Evolutionary conservation across 2,888 invertebrate genomes (phyloP), one percentile per base, ranked within the genome.

Genomic region (Pyralis farinalis): DNA sequence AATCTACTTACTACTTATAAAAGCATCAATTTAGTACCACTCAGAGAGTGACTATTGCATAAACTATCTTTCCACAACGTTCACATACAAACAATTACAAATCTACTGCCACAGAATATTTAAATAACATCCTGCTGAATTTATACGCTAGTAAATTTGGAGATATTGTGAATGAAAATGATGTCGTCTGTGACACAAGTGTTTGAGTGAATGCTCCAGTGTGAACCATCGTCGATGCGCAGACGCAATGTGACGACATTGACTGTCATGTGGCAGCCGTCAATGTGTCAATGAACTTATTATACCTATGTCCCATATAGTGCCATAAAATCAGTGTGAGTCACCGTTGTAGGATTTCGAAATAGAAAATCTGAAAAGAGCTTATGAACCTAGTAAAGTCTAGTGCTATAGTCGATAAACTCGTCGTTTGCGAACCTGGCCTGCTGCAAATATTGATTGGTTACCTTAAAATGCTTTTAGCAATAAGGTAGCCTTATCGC

Each of bases 211-310:
- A 22, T 44, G 37, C 37, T 22, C 42, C 36, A 40, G 41, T 48
- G 10, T 43, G 44, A 40, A 48, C 42, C 10, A 11, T 30, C 33
- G 55, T 55, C 55, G 55, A 25, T 53, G 57, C 53, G 42, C 51
- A 63, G 50, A 55, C 53, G 61, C 57, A 53, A 49, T 43, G 53
- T 71, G 63, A 61, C 69, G 69, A 69, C 71, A 71, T 65, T 71
- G 72, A 71, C 63, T 50, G 63, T 63, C 76, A 71, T 74, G 57
- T 71, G 71, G 69, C 62, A 60, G 48, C 57, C 60, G 73, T 74
- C 63, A 66, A 72, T 52, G 66, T 69, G 80, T 78, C 81, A 79
- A 70, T 72, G 83, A 80, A 76, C 79, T 68, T 62, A 57, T 63
- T 55, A 53, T 56, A 71, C 63, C 73, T 59, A 74, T 73, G 71